phyloP scores from a whole-genome alignment of 2,797 vertebrate species.

The Sebastes miniatus region DNA sequence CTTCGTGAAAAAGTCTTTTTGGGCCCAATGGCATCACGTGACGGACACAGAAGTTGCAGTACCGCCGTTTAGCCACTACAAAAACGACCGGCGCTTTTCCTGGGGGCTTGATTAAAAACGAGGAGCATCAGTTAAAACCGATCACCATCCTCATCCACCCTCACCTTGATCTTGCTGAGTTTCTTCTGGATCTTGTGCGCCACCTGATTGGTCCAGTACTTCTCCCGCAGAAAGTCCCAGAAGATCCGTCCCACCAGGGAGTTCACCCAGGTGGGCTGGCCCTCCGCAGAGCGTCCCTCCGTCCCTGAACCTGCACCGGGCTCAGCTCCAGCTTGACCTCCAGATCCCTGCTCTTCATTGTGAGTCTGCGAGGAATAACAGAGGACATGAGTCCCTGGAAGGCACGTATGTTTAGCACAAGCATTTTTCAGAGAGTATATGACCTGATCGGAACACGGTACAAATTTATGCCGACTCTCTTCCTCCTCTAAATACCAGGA shows the following conservation, averaged over 20 bases:
- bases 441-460: fast-evolving
- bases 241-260: slow-evolving; percentile 87
- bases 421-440: not conserved
- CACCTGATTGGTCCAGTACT: slow-evolving; percentile 88
- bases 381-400: not conserved
- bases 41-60: too few relatives aligned
- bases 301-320: not conserved
- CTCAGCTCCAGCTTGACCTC: slow-evolving; percentile 41
- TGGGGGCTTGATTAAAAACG: not conserved
- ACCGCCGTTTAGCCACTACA: too few relatives aligned
- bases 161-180: slow-evolving; percentile 89
- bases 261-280: slow-evolving; percentile 82
- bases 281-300: slow-evolving; percentile 35
- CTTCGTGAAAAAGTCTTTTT: too few relatives aligned
- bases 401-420: not conserved
- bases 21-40: too few relatives aligned
- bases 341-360: slow-evolving; percentile 52
- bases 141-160: not conserved
- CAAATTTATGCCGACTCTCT: not conserved
- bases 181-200: slow-evolving; percentile 91
- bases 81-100: too few relatives aligned
- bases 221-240: slow-evolving; percentile 90
- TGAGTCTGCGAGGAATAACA: slow-evolving; percentile 37
- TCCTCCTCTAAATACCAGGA: not conserved
- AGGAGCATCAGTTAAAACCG: not conserved